Evolutionary conservation across 2,113 vertebrate genomes (phyloP).

Genomic region (Limanda limanda): DNA sequence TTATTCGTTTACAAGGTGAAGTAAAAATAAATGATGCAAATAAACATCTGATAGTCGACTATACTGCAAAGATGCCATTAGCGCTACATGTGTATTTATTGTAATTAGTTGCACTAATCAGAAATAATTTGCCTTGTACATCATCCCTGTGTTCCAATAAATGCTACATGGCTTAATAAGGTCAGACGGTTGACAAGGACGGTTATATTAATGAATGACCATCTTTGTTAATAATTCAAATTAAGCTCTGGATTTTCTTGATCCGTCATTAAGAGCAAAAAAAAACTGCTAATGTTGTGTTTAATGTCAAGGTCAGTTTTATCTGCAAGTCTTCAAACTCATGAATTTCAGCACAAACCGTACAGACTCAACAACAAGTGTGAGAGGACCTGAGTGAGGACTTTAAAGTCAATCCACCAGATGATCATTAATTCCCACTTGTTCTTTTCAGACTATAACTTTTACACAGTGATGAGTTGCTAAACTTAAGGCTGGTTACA

Average conservation of each 20-base stretch:
- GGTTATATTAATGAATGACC: neutral
- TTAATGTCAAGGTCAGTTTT: neutral
- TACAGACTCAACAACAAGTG: neutral
- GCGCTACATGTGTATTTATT: neutral
- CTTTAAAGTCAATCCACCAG: neutral
- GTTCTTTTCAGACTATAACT: neutral
- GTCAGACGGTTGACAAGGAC: neutral
- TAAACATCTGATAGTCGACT: neutral
- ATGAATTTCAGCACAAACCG: conserved; percentile 1
- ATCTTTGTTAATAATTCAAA: neutral
- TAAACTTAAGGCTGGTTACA: neutral
- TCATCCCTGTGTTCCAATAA: neutral
- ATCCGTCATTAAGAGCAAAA: neutral
- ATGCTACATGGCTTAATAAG: neutral
- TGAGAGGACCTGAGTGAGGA: neutral
- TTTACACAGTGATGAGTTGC: neutral
- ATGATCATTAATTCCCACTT: neutral
- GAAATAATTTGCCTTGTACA: neutral
- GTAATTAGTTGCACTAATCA: neutral
- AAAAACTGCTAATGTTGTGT: neutral
- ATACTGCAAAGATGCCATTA: neutral
- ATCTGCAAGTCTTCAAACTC: neutral
- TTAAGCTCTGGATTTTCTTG: no score
- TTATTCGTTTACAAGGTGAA: no score
- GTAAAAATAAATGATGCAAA: neutral